These are phyloP conservation scores for Fissipunctia ypsillon DNA, from an alignment of 2,888 invertebrate genomes.

Conservation along the genomic window DNA sequence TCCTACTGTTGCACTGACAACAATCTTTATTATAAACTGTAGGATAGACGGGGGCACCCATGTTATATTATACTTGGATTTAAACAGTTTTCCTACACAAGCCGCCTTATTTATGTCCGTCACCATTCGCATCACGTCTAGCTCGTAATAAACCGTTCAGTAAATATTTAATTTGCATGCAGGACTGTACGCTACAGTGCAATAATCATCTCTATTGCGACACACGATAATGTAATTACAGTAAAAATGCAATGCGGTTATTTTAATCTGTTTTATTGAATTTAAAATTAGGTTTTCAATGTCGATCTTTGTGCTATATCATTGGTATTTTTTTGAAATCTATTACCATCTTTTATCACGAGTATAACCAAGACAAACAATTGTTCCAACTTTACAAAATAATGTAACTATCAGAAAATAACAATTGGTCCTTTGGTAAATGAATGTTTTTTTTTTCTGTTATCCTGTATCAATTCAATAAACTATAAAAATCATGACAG, in stretches of 20 bases:
- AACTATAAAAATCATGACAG: neutral
- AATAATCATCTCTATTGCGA: constrained; percentile 35
- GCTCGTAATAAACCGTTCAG: constrained; percentile 57
- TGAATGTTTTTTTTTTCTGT: neutral
- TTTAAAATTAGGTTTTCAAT: constrained; percentile 25
- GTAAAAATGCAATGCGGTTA: constrained; percentile 30
- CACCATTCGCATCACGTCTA: constrained; percentile 48
- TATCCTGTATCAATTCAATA: neutral
- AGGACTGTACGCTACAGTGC: constrained; percentile 49
- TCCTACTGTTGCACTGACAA: neutral
- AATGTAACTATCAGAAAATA: neutral
- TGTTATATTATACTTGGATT: constrained; percentile 10
- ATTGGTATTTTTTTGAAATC: too few species aligned
- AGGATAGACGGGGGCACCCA: neutral
- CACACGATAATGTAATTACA: constrained; percentile 39
- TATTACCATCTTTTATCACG: neutral
- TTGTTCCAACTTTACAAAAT: neutral
- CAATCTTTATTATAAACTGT: neutral
- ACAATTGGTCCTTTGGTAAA: constrained; percentile 1
- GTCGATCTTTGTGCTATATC: neutral
- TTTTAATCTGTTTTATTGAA: constrained; percentile 33
- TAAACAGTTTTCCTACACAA: constrained; percentile 25
- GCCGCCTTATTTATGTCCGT: constrained; percentile 36
- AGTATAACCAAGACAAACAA: neutral
- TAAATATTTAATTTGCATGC: constrained; percentile 63